These are phyloP conservation scores for Hycleus cichorii DNA, from an alignment of 1,140 invertebrate species.

Conservation along the genomic window DNA sequence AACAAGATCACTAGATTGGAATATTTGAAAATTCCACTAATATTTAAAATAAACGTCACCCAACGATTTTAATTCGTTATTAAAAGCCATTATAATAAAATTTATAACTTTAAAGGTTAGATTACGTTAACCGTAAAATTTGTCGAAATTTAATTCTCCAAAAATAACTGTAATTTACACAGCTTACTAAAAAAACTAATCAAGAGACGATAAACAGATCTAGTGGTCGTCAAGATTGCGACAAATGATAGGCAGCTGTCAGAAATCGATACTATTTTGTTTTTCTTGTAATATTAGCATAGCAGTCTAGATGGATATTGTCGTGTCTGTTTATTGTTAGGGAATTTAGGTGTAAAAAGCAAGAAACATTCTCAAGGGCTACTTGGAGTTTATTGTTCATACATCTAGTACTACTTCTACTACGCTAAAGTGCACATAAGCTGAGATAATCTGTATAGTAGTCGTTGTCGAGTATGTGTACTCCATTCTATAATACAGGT, in stretches of 20 bases:
- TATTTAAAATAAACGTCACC: no score
- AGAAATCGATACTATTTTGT: neutral
- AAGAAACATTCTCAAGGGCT: neutral
- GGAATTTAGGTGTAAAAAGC: constrained; percentile 4
- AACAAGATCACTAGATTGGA: no score
- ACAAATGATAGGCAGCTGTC: neutral
- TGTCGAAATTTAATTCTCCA: no score
- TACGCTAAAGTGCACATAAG: constrained; percentile 15
- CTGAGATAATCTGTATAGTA: constrained; percentile 12
- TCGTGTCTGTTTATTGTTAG: no score
- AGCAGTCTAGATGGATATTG: neutral
- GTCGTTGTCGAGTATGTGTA: neutral
- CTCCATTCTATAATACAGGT: constrained; percentile 15
- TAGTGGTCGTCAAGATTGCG: neutral
- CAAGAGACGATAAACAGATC: neutral
- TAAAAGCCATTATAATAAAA: no score
- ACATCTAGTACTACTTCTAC: neutral
- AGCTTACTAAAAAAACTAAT: neutral
- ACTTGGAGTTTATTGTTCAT: neutral
- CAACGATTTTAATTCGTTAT: no score
- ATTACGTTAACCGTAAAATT: no score
- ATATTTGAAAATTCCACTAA: no score
- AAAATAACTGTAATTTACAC: neutral
- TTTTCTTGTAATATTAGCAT: neutral
- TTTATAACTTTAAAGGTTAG: no score